These are phyloP conservation scores for Mesorhabditis spiculigera DNA, from an alignment of 2,888 invertebrate genomes.

Conservation along the genomic window DNA sequence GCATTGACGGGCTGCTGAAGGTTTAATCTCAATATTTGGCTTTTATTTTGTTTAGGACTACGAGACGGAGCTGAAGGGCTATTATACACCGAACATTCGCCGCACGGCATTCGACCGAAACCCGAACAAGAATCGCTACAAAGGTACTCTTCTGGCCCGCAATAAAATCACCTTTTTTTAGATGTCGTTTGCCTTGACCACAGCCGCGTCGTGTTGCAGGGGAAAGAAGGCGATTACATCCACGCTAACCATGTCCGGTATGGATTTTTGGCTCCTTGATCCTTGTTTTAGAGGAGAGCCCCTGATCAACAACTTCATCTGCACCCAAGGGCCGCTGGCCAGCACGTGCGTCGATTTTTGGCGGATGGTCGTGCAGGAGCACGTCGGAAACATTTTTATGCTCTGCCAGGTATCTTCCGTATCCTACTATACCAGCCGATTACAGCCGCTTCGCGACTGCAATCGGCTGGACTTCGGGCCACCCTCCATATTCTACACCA, in stretches of 20 bases:
- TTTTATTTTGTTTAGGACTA: background rate
- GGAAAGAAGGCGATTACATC: slow-evolving; percentile 12
- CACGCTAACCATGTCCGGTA: slow-evolving; percentile 13
- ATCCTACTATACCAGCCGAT: too few relatives aligned
- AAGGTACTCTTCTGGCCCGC: slow-evolving; percentile 5
- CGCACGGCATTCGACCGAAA: slow-evolving; percentile 14
- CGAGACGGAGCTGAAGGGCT: slow-evolving; percentile 7
- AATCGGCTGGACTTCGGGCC: too few relatives aligned
- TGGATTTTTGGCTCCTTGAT: background rate
- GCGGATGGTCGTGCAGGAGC: slow-evolving; percentile 13
- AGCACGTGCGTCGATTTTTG: slow-evolving; percentile 12
- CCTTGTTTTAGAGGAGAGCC: background rate
- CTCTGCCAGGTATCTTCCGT: slow-evolving; percentile 10
- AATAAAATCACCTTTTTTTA: background rate
- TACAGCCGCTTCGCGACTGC: too few relatives aligned
- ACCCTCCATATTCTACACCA: too few relatives aligned
- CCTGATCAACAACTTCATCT: slow-evolving; percentile 11
- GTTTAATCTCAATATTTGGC: too few relatives aligned
- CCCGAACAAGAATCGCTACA: slow-evolving; percentile 16
- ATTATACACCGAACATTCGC: background rate
- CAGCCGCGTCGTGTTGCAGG: slow-evolving; percentile 11
- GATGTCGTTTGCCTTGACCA: slow-evolving; percentile 14
- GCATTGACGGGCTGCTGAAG: slow-evolving; percentile 7
- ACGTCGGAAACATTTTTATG: slow-evolving; percentile 12
- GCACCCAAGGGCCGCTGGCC: slow-evolving; percentile 13